phyloP scores from a whole-genome alignment of 2,797 vertebrate species.

The Peromyscus nudipes region DNA sequence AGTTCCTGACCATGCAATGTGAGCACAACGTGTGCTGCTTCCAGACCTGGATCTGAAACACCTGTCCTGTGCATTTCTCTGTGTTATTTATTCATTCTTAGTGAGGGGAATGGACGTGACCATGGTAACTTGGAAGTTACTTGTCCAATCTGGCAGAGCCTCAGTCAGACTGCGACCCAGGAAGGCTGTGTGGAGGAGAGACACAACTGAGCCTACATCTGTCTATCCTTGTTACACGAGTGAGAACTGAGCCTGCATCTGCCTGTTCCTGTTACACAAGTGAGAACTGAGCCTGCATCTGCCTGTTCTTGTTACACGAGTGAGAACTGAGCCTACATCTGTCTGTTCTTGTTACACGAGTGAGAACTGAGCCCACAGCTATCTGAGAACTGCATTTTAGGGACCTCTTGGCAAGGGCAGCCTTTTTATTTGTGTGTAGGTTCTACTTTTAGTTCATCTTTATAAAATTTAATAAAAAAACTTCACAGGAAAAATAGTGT shows the following conservation, averaged over 20 bases:
- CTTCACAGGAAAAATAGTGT: background rate
- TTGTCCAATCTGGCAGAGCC: background rate
- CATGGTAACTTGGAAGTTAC: background rate
- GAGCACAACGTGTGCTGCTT: background rate
- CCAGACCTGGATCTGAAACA: background rate
- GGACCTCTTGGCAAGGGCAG: slow-evolving; percentile 1
- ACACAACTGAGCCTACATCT: background rate
- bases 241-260: background rate
- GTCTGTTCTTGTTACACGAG: background rate
- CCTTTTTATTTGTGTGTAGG: background rate
- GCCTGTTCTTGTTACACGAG: background rate
- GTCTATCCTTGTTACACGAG: background rate
- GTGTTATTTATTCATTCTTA: background rate
- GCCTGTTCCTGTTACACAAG: background rate
- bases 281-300: background rate
- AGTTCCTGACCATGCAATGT: background rate
- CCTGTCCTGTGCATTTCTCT: background rate
- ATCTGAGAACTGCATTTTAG: background rate
- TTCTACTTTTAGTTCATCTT: slow-evolving; percentile 45
- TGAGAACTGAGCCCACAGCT: background rate
- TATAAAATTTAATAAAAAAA: background rate
- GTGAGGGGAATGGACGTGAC: background rate
- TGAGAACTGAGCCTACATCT: background rate
- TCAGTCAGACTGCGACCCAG: background rate
- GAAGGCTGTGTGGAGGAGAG: background rate